Base-by-base conservation (phyloP, 2,797 vertebrate genomes). In the Fundulus diaphanus region DNA sequence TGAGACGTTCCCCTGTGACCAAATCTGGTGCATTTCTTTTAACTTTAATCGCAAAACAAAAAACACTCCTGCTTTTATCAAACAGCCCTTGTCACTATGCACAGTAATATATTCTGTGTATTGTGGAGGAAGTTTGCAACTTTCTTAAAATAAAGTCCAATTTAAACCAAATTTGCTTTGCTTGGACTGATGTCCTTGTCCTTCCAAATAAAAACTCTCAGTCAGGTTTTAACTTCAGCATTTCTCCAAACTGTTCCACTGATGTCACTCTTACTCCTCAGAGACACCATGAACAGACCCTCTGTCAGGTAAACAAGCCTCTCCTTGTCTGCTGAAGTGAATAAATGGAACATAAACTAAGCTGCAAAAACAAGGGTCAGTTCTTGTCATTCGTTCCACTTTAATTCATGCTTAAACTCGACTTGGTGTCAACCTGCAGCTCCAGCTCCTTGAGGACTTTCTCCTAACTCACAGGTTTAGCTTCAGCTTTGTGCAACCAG, bases 151-250 rank as follows among this genome's bases (percentile, higher is more conserved):
- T 0, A 46, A 67, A 54, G 82, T 88, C 79, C 82, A 85, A 65
- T 85, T 88, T 52, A 51, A 24, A 70, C 72, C 72, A 56, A 84
- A 85, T 90, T 92, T 90, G 72, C 78, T 82, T 84, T 44, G 77
- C 75, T 88, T 78, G 92, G 90, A 83, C 81, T 29, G 16, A 3
- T 20, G 70, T 33, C 52, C 66, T 54, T 46, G 66, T 72, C 76
- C n/a, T 65, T 76, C 74, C 67, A 85, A 94, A 91, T 93, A 92
- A 81, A 78, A 49, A 72, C 84, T 80, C 83, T 93, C 78, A 92
- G 48, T 77, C 72, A 68, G 74, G 70, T 63, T 81, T 87, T 75
- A 70, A 35, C 73, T 69, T 1, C 70, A 77, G 66, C 86, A 79
- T 73, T 65, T 75, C 52, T 63, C 79, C 90, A 89, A 93, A 93